phyloP scores from a whole-genome alignment of 1,140 invertebrate species.

The Neotoxoptera formosana region DNA sequence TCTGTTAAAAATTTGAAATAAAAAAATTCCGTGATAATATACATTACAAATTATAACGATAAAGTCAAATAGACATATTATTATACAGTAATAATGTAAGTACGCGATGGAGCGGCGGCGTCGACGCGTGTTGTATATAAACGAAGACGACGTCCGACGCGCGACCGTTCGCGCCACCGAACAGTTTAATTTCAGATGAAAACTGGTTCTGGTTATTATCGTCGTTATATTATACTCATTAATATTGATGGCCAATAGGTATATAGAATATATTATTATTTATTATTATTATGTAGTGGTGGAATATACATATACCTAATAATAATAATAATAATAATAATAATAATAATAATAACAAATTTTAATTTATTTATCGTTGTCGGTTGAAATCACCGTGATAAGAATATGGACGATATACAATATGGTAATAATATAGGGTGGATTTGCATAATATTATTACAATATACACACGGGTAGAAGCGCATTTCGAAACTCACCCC shows the following conservation, averaged over 20 bases:
- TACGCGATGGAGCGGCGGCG: not conserved
- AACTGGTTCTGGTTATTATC: slow-evolving; percentile 7
- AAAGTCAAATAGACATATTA: not conserved
- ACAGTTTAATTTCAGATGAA: not conserved
- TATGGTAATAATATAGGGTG: not conserved
- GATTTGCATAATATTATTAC: not conserved
- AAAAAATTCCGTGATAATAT: not conserved
- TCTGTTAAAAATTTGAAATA: not conserved
- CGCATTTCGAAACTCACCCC: not conserved
- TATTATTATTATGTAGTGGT: not conserved
- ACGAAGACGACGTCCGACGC: not conserved
- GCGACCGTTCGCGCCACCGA: not conserved
- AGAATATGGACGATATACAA: not conserved
- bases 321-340: not conserved
- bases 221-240: not conserved
- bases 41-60: not conserved
- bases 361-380: not conserved
- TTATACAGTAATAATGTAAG: not conserved
- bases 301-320: not conserved
- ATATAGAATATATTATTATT: not conserved
- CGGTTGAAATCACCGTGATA: not conserved
- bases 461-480: not conserved
- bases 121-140: not conserved
- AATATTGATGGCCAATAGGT: slow-evolving; percentile 9
- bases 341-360: not conserved